Evolutionary conservation across 2,113 vertebrate species (phyloP), one percentile per base, ranked within the genome.

Genomic region (Corythornis cristatus): DNA sequence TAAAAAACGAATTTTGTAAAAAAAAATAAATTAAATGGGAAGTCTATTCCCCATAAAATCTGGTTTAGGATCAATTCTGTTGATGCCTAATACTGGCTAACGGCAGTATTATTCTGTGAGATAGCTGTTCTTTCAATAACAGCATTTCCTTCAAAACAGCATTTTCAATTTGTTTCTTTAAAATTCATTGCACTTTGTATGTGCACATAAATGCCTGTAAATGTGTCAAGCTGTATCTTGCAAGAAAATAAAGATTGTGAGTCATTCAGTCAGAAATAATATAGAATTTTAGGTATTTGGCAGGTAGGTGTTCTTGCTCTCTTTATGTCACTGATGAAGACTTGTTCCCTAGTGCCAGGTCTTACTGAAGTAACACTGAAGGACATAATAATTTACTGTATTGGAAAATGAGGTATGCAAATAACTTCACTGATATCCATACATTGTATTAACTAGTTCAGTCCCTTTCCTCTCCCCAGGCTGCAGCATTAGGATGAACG

Each of bases 171-270:
- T n/a, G 1, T 64, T 86, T 67, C 45, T 84, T 67, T 82, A 58
- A 81, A 91, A 33, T 54, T 78, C 5, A 8, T 72, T 2, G 33
- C 25, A 64, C 3, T 15, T 78, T 20, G 4, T 13, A 29, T 22
- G 11, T 21, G 12, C 9, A 56, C 2, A 3, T 12, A 48, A 11
- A 6, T 26, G 15, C 12, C 48, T 50, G 48, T 50, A 51, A 42
- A 42, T 15, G 3, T 62, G 26, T 29, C 22, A 58, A 83, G 14
- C 2, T 2, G 16, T 0, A 0, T 31, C 5, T 54, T 78, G 40
- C 29, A 56, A 60, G 12, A 75, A 78, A 72, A 81, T 37, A 21
- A 65, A 54, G 9, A 25, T 42, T 56, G 6, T 25, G 35, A 90
- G 25, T 37, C 33, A 75, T 62, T 7, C 3, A 57, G 28, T 56